Percentiles rank a stretch among this genome's conserved stretches.
These are phyloP conservation scores for Ophion obscuratus DNA, from an alignment of 2,888 invertebrate species.

Conservation along the genomic window DNA sequence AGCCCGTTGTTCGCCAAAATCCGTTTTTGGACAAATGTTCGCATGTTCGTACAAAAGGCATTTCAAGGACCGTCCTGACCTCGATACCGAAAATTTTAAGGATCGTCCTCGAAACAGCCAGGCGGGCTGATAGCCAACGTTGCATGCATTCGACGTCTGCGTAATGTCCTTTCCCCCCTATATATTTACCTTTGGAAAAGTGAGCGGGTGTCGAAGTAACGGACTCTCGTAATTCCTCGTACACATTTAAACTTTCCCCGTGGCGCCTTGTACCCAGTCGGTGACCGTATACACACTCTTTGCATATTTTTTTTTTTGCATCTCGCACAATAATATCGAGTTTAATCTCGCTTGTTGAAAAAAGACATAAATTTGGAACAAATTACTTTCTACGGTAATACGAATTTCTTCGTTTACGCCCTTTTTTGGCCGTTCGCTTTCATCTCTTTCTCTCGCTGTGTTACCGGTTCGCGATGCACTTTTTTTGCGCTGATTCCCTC, in stretches of 20 bases:
- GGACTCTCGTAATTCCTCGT: slow-evolving; percentile 28
- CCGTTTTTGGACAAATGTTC: too few relatives aligned
- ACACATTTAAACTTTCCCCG: slow-evolving; percentile 37
- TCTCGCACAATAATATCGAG: not conserved
- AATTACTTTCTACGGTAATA: slow-evolving; percentile 4
- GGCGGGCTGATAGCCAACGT: too few relatives aligned
- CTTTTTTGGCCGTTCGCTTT: not conserved
- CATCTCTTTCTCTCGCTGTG: not conserved
- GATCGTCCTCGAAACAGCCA: too few relatives aligned
- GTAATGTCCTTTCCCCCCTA: too few relatives aligned
- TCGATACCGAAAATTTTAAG: too few relatives aligned
- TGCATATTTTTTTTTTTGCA: not conserved
- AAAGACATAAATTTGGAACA: not conserved
- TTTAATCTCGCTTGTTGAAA: slow-evolving; percentile 3
- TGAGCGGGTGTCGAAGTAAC: slow-evolving; percentile 26
- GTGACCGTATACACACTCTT: not conserved
- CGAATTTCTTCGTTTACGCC: not conserved
- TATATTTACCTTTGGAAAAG: not conserved
- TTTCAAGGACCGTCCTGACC: too few relatives aligned
- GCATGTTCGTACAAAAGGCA: not conserved
- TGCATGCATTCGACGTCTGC: too few relatives aligned
- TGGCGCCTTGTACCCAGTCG: not conserved
- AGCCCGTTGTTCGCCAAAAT: too few relatives aligned
- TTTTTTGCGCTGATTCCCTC: slow-evolving; percentile 2
- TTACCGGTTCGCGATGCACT: slow-evolving; percentile 37